Percentiles rank a stretch among this genome's conserved stretches.
Evolutionary conservation across 2,888 invertebrate species (phyloP).

Genomic region (Rhaphigaster nebulosa): DNA sequence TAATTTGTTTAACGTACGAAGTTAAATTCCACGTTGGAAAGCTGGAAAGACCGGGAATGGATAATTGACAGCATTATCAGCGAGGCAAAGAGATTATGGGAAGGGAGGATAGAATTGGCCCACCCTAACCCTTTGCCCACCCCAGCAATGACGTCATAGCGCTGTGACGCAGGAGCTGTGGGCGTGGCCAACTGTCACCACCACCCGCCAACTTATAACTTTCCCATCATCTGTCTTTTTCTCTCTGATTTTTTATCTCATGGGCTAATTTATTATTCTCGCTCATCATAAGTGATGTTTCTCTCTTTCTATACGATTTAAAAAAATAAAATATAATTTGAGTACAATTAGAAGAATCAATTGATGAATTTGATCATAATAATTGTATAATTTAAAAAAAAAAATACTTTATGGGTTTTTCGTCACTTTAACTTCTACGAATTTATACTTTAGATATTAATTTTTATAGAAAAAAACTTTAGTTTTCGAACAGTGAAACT

Average conservation of each 20-base stretch:
- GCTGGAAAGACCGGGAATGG: neutral
- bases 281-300: neutral
- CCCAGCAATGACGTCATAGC: neutral
- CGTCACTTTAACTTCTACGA: too few relatives aligned
- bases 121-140: too few relatives aligned
- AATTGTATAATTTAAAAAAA: too few relatives aligned
- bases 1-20: too few relatives aligned
- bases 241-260: neutral
- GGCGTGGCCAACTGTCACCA: slow-evolving; percentile 47
- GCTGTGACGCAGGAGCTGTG: slow-evolving; percentile 25
- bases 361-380: neutral
- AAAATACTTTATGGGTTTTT: too few relatives aligned
- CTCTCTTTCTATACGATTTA: neutral
- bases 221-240: slow-evolving; percentile 54
- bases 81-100: neutral
- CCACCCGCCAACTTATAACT: slow-evolving; percentile 58
- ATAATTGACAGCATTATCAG: neutral
- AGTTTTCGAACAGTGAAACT: too few relatives aligned
- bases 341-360: neutral
- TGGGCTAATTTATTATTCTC: neutral
- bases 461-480: too few relatives aligned
- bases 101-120: too few relatives aligned
- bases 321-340: too few relatives aligned
- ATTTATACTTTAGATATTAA: too few relatives aligned
- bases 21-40: too few relatives aligned